Evolutionary conservation across 2,888 invertebrate species (phyloP), one percentile per base, ranked within the genome.

Genomic region (Cecidostiba fungosa): DNA sequence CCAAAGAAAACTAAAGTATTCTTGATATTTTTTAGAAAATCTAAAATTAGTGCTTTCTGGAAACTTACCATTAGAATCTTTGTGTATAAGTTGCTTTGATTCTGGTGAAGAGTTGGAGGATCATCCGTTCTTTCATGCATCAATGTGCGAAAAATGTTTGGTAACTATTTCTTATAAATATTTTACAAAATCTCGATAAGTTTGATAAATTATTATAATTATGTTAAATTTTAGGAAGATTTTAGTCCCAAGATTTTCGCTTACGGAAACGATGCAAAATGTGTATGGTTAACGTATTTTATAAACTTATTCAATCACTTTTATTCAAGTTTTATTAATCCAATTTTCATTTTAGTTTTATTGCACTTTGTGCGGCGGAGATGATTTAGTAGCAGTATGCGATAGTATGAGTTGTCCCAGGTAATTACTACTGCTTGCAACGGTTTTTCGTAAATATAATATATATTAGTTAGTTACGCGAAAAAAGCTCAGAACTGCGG

Each of bases 181-280:
- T n/a, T 59, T 59, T 50, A 16, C 19, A 0, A 59, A 50, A 74
- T 70, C 26, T 39, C 39, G 36, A 19, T 70, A 3, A 76, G 6
- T 77, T 80, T 39, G 66, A 39, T 85, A 77, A 36, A 29, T 85
- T 23, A 72, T 66, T 19, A 77, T 73, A 81, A 77, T 85, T 87
- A 62, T 80, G 36, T 87, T 88, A 6, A 39, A 23, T 82, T 84
- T 50, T 10, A 92, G 91, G 90, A 90, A 62, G 88, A 87, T 19
- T 87, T 89, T 59, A 88, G 90, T 84, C 90, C 91, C 1, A 91
- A 91, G 54, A 89, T 92, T 82, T 92, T 91, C 86, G 90, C 92
- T 12, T 91, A 90, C 50, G 93, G 92, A n/a, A 91, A 91, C 23
- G 93, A 93, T 87, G 91, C 90, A 16, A 92, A 92, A 88, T 91